Evolutionary conservation across 2,113 vertebrate species (phyloP), one percentile per base, ranked within the genome.

Genomic region (Oncorhynchus gorbuscha): DNA sequence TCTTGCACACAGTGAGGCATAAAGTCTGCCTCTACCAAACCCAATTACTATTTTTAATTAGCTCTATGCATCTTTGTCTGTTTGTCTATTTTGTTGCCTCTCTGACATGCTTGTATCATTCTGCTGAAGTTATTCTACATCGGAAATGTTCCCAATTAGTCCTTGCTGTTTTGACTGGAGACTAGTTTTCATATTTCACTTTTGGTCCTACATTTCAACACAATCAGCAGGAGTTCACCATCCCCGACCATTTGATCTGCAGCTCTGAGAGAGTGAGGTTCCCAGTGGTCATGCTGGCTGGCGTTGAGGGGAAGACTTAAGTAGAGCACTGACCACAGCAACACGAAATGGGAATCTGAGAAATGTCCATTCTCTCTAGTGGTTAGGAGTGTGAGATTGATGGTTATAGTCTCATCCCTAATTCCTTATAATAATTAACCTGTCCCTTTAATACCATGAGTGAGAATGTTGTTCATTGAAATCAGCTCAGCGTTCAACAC

Each of bases 101-200:
- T 72, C 61, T 48, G 48, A 62, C 24, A 5, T 20, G 5, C 24
- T 45, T 39, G 28, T n/a, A 59, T 49, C 74, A 24, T 66, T 78
- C 69, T 28, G 16, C 5, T 61, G 51, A 69, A 5, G 22, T 68
- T 62, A 65, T 68, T 14, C n/a, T 9, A 58, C 8, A 35, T 59
- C 35, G 55, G 32, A 74, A 65, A 78, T 65, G 18, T 51, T 59
- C 69, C 69, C 62, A 81, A 79, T 81, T 64, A 87, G 72, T 45
- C 28, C 32, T 32, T 61, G 48, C 75, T 73, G 64, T n/a, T 69
- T 69, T 79, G 69, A 73, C 66, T 69, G 71, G 12, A 22, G 55
- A 39, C 14, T 18, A 69, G 30, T 14, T 69, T 69, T 69, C 32
- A 45, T 45, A 45, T 45, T 11, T 39, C 62, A 20, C 5, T 18